Evolutionary conservation across 1,140 invertebrate genomes (phyloP).

Genomic region (Pogonomyrmex californicus): DNA sequence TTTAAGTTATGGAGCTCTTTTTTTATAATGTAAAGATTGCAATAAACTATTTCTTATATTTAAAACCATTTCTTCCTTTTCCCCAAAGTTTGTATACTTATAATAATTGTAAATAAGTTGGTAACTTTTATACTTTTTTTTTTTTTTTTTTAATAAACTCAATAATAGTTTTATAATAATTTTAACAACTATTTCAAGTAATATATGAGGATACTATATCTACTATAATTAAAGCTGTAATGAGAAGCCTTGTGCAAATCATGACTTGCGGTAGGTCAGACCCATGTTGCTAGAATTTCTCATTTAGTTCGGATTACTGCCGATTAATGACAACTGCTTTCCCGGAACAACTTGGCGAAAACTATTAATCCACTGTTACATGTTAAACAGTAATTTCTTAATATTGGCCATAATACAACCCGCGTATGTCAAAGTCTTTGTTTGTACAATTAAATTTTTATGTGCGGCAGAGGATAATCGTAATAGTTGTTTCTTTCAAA

Average conservation of each 20-base stretch:
- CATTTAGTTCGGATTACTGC: constrained; percentile 27
- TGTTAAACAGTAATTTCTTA: constrained; percentile 14
- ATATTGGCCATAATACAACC: neutral
- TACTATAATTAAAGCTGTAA: neutral
- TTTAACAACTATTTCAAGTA: neutral
- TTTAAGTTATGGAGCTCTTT: neutral
- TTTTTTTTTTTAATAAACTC: neutral
- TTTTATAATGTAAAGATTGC: neutral
- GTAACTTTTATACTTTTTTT: neutral
- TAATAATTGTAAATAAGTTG: neutral
- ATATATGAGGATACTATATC: neutral
- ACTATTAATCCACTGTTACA: constrained; percentile 22
- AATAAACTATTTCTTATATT: neutral
- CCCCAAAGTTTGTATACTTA: neutral
- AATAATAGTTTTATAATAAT: neutral
- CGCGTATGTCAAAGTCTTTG: neutral
- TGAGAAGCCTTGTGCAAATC: constrained; percentile 16
- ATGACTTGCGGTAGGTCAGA: neutral
- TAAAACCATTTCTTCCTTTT: neutral
- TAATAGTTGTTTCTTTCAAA: constrained; percentile 2
- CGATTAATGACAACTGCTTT: constrained; percentile 20
- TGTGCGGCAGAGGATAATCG: neutral
- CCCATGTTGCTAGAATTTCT: constrained; percentile 19
- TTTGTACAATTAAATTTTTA: constrained; percentile 4
- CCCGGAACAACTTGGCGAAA: constrained; percentile 18